These are phyloP conservation scores for Craniophora ligustri DNA, from an alignment of 2,888 invertebrate genomes.

Conservation along the genomic window DNA sequence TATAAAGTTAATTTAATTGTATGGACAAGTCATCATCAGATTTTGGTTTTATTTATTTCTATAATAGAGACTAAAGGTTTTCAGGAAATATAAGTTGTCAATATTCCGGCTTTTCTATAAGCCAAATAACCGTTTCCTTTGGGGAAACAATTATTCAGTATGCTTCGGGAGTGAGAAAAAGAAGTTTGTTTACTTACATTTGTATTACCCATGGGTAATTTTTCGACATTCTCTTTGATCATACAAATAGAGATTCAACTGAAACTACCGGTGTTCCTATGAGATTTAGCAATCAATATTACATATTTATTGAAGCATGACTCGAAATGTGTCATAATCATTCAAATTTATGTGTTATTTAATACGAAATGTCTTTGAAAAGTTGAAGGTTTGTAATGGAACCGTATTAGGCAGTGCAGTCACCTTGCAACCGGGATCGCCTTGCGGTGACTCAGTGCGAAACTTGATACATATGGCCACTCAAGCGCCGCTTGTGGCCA, in stretches of 20 bases:
- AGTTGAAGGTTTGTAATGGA: slow-evolving; percentile 58
- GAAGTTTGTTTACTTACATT: too few species aligned
- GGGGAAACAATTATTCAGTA: too few species aligned
- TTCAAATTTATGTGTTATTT: slow-evolving; percentile 36
- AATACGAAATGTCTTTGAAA: slow-evolving; percentile 50
- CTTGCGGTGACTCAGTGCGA: slow-evolving; percentile 72
- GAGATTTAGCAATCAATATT: background rate
- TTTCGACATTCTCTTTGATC: too few species aligned
- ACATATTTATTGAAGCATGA: slow-evolving; percentile 8
- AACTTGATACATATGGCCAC: slow-evolving; percentile 56
- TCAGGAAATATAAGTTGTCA: too few species aligned
- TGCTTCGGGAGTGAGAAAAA: background rate
- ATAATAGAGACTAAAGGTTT: too few species aligned
- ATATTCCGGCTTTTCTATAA: too few species aligned
- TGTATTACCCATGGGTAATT: too few species aligned
- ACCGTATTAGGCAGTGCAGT: slow-evolving; percentile 62
- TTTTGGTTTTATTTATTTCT: too few species aligned
- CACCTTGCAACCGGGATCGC: slow-evolving; percentile 73
- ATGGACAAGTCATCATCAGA: too few species aligned
- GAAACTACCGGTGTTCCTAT: background rate
- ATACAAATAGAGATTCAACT: too few species aligned
- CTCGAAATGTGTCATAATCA: slow-evolving; percentile 43
- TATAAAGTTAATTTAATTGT: too few species aligned
- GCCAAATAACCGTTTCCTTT: too few species aligned
- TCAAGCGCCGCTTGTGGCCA: slow-evolving; percentile 51